A percentile compares a stretch with the other conserved stretches of the same genome.
These are phyloP conservation scores for Schizaphis graminum DNA, from an alignment of 2,888 invertebrate species.

Conservation along the genomic window DNA sequence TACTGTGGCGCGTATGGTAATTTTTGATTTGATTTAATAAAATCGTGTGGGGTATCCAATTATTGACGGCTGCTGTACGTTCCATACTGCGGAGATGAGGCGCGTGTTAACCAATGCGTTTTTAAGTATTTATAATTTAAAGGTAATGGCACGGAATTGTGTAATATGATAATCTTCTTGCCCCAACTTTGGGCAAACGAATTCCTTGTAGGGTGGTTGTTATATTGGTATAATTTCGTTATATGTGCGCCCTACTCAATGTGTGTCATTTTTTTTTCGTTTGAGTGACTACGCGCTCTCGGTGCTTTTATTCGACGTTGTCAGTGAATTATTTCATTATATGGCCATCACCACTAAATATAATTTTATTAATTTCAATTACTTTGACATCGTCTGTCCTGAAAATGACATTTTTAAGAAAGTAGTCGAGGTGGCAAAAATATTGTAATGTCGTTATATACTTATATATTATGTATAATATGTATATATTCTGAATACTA, in stretches of 20 bases:
- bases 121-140: constrained; percentile 49
- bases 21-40: constrained; percentile 29
- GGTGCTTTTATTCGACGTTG: constrained; percentile 39
- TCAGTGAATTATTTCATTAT: constrained; percentile 60
- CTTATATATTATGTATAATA: neutral
- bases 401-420: constrained; percentile 31
- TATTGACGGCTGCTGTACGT: neutral
- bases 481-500: neutral
- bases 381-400: constrained; percentile 27
- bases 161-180: constrained; percentile 38
- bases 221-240: constrained; percentile 61
- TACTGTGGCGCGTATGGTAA: neutral
- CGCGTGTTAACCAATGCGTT: constrained; percentile 30
- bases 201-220: constrained; percentile 23
- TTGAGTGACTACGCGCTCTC: constrained; percentile 22
- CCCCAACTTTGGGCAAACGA: constrained; percentile 35
- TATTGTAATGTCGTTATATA: neutral
- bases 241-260: constrained; percentile 33
- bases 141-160: constrained; percentile 41
- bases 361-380: constrained; percentile 49
- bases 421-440: neutral
- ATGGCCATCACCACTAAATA: constrained; percentile 39
- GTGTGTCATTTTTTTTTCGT: constrained; percentile 48
- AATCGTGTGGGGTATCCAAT: neutral
- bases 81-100: neutral